Conservation (phyloP, 2,888 invertebrate genomes). For the Theretra japonica region DNA sequence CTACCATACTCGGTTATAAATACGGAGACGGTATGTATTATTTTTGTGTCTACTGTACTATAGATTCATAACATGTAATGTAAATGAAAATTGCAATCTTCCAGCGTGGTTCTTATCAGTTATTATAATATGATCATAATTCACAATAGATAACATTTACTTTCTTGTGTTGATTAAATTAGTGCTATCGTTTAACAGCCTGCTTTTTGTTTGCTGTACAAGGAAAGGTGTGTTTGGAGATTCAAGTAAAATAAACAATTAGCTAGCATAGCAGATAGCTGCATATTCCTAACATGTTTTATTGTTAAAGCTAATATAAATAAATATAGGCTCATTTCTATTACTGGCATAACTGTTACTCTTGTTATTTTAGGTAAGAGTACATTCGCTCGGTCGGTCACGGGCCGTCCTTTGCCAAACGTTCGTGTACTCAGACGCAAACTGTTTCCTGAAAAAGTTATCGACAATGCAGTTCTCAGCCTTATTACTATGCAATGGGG, state of each 20-base stretch:
- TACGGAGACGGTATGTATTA: slow-evolving; percentile 37
- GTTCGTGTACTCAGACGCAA: slow-evolving; percentile 30
- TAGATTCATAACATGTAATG: neutral
- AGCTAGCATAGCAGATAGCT: too few relatives aligned
- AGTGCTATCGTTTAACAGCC: too few relatives aligned
- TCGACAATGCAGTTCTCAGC: slow-evolving; percentile 28
- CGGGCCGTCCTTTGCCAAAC: slow-evolving; percentile 32
- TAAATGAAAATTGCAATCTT: neutral
- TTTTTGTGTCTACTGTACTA: neutral
- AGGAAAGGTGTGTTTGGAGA: too few relatives aligned
- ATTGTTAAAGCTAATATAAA: too few relatives aligned
- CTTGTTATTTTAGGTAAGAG: slow-evolving; percentile 33
- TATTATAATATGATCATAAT: too few relatives aligned
- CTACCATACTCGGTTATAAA: slow-evolving; percentile 29
- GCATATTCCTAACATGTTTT: too few relatives aligned
- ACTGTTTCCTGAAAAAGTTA: slow-evolving; percentile 28
- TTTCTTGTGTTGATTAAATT: too few relatives aligned
- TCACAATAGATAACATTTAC: too few relatives aligned
- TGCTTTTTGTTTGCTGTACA: too few relatives aligned
- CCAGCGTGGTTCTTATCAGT: too few relatives aligned
- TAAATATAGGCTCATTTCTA: too few relatives aligned
- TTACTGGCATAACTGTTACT: neutral
- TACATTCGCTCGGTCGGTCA: slow-evolving; percentile 31
- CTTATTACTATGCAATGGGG: slow-evolving; percentile 36
- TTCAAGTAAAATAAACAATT: too few relatives aligned